Conservation (phyloP, 2,797 vertebrate genomes). For the Chelidonichthys spinosus region DNA sequence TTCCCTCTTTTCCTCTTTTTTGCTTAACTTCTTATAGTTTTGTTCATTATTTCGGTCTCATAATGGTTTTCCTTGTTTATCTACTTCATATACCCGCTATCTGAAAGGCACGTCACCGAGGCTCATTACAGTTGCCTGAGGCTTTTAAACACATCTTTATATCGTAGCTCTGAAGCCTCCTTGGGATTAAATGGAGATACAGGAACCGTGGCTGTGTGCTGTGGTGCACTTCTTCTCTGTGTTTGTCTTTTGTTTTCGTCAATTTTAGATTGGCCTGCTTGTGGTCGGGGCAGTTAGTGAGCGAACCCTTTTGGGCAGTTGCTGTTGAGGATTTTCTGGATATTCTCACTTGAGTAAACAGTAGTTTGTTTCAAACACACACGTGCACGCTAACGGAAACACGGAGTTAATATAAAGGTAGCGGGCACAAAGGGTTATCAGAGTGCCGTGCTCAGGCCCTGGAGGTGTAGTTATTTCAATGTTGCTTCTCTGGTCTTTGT, state of each 20-base stretch:
- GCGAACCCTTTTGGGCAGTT: conserved; percentile 42
- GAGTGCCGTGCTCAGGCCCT: conserved; percentile 45
- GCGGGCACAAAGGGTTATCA: conserved; percentile 42
- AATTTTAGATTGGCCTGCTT: conserved; percentile 51
- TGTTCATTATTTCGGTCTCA: conserved; percentile 22
- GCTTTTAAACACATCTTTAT: conserved; percentile 60
- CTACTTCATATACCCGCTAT: conserved; percentile 29
- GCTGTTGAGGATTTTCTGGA: conserved; percentile 55
- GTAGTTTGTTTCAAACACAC: conserved; percentile 30
- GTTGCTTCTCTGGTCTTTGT: conserved; percentile 50
- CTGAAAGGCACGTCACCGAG: conserved; percentile 40
- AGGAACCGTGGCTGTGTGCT: conserved; percentile 37
- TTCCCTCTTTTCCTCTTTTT: conserved; percentile 8
- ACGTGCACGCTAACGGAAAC: conserved; percentile 21
- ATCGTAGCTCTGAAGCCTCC: conserved; percentile 48
- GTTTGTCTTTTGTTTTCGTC: conserved; percentile 62
- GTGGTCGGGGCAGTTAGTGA: conserved; percentile 59
- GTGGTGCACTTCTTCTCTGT: conserved; percentile 33
- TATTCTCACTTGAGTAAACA: conserved; percentile 55
- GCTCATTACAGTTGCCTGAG: conserved; percentile 55
- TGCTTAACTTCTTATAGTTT: conserved; percentile 5
- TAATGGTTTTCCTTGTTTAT: conserved; percentile 51
- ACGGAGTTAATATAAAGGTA: conserved; percentile 44
- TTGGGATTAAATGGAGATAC: conserved; percentile 59
- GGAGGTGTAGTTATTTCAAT: conserved; percentile 57